A percentile compares a stretch with the other conserved stretches of the same genome.
phyloP scores from a whole-genome alignment of 2,113 vertebrate genomes.

The Neodon shergylaensis region DNA sequence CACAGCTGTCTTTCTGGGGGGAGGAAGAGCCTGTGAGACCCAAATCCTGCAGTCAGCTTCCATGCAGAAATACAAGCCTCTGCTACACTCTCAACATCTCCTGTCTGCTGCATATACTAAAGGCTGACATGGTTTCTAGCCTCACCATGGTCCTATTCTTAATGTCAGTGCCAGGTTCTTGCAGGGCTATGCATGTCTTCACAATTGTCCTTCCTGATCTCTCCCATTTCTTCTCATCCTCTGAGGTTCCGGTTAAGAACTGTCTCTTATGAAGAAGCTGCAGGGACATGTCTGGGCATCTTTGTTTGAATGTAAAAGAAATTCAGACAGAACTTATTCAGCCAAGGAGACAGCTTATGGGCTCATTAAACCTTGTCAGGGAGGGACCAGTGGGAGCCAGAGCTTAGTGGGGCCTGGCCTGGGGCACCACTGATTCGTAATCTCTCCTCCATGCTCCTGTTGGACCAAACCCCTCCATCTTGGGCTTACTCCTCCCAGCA shows the following conservation, averaged over 20 bases:
- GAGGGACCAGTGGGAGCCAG: not conserved
- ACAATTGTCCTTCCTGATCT: not conserved
- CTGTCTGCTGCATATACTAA: too few species aligned
- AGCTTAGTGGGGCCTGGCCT: too few species aligned
- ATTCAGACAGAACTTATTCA: not conserved
- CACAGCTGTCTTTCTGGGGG: not conserved
- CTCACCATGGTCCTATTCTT: not conserved
- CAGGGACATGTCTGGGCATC: not conserved
- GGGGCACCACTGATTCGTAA: rapidly evolving
- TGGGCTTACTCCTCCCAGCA: too few species aligned
- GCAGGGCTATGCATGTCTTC: not conserved
- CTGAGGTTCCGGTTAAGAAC: not conserved
- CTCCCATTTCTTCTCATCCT: not conserved
- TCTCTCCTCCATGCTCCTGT: not conserved
- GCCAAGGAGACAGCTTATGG: not conserved
- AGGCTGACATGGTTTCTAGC: not conserved
- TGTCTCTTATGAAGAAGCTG: not conserved
- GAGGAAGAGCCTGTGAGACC: not conserved
- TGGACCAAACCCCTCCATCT: not conserved
- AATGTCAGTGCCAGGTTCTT: not conserved
- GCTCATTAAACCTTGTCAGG: not conserved
- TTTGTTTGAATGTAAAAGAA: not conserved
- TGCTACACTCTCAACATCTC: too few species aligned
- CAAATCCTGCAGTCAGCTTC: not conserved
- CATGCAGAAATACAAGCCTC: not conserved